These are phyloP conservation scores for Nothobranchius kuhntae DNA, from an alignment of 2,113 vertebrate species.

Conservation along the genomic window DNA sequence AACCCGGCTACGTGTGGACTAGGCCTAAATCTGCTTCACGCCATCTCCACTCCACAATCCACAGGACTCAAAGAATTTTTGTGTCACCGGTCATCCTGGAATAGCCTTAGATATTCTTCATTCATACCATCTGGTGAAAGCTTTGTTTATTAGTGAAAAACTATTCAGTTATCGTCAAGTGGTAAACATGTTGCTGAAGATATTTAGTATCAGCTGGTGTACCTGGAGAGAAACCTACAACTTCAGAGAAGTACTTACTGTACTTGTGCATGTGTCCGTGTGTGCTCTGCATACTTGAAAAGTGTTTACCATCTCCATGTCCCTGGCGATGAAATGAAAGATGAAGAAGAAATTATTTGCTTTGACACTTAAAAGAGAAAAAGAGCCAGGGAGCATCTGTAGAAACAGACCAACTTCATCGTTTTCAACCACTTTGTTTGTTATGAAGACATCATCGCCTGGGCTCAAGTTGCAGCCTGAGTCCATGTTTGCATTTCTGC, in stretches of 20 bases:
- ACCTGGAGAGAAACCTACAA: slow-evolving; percentile 7
- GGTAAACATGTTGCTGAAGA: not conserved
- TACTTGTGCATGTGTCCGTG: slow-evolving; percentile 4
- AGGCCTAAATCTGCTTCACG: not conserved
- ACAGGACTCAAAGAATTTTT: not conserved
- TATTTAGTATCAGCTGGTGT: not conserved
- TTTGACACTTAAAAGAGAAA: slow-evolving; percentile 44
- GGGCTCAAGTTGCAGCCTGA: slow-evolving; percentile 26
- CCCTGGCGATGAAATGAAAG: slow-evolving; percentile 36
- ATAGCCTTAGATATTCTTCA: not conserved
- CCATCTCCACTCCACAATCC: not conserved
- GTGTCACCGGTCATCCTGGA: not conserved
- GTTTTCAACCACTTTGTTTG: slow-evolving; percentile 51
- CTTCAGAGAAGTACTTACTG: slow-evolving; percentile 17
- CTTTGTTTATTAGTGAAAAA: slow-evolving; percentile 9
- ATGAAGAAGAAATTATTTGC: slow-evolving; percentile 59
- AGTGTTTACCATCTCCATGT: slow-evolving; percentile 40
- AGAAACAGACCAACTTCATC: slow-evolving; percentile 44
- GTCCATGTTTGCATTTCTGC: slow-evolving; percentile 7
- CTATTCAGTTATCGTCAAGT: not conserved
- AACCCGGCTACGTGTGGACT: too few relatives aligned
- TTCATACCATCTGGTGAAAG: not conserved
- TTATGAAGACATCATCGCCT: slow-evolving; percentile 25
- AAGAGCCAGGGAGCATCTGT: slow-evolving; percentile 23
- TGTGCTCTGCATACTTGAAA: slow-evolving; percentile 27